Evolutionary conservation across 2,797 vertebrate genomes (phyloP).

Genomic region (Neopelma chrysocephalum): DNA sequence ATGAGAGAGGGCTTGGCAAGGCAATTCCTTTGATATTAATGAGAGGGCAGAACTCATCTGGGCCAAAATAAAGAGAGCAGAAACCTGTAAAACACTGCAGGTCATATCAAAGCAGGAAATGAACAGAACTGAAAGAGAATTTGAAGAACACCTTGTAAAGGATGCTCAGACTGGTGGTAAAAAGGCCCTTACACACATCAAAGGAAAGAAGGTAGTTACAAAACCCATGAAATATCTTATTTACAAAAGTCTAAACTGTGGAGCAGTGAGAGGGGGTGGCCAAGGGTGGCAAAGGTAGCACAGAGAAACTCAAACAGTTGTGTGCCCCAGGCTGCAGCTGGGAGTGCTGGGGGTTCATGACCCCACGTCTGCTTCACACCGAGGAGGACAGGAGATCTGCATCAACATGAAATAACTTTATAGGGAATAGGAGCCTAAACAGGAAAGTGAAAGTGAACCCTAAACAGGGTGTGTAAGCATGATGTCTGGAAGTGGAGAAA

Average conservation of each 20-base stretch:
- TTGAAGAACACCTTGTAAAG: not conserved
- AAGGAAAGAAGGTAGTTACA: not conserved
- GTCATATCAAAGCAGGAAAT: not conserved
- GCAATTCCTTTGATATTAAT: not conserved
- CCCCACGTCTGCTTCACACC: not conserved
- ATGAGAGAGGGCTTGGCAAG: not conserved
- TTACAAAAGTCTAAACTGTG: not conserved
- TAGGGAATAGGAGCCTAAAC: fast-evolving
- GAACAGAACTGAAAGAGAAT: not conserved
- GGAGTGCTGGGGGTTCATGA: not conserved
- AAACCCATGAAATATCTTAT: not conserved
- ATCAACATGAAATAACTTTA: not conserved
- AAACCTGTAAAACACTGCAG: not conserved
- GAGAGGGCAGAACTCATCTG: not conserved
- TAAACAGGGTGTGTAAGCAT: not conserved
- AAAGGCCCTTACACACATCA: not conserved
- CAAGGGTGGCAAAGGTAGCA: not conserved
- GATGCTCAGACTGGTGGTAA: not conserved
- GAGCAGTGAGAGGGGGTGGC: fast-evolving
- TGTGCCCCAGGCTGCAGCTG: no score
- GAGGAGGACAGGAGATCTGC: not conserved
- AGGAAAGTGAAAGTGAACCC: not conserved
- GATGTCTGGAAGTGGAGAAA: not conserved
- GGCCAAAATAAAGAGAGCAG: not conserved
- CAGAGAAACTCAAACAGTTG: not conserved